A percentile compares a stretch with the other conserved stretches of the same genome.
Evolutionary conservation across 2,888 invertebrate genomes (phyloP).

Genomic region (Dromius quadrimaculatus): DNA sequence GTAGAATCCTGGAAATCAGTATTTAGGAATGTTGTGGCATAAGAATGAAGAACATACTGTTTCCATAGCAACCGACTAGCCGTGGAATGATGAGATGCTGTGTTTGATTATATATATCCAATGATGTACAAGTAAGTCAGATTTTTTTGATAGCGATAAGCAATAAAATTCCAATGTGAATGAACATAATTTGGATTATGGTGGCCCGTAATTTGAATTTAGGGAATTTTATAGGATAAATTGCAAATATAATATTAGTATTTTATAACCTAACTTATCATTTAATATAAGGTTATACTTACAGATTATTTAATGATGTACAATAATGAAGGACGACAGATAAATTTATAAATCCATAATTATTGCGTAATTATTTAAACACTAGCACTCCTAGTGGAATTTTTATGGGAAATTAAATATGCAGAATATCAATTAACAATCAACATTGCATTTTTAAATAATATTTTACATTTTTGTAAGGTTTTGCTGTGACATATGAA

Average conservation of each 20-base stretch:
- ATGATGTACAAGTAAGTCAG: no score
- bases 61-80: no score
- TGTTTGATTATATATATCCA: no score
- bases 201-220: conserved; percentile 18
- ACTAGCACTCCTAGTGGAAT: neutral
- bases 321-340: conserved; percentile 10
- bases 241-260: neutral
- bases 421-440: no score
- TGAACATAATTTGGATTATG: no score
- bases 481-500: neutral
- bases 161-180: no score
- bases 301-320: conserved; percentile 15
- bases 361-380: conserved; percentile 14
- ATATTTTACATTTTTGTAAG: neutral
- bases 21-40: no score
- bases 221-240: no score
- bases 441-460: neutral
- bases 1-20: no score
- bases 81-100: no score
- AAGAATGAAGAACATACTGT: no score
- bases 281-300: conserved; percentile 18
- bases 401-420: neutral
- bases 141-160: no score
- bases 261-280: conserved; percentile 14
- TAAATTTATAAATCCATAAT: conserved; percentile 27